Evolutionary conservation across 2,797 vertebrate species (phyloP), one percentile per base, ranked within the genome.

Genomic region (Alosa sapidissima): DNA sequence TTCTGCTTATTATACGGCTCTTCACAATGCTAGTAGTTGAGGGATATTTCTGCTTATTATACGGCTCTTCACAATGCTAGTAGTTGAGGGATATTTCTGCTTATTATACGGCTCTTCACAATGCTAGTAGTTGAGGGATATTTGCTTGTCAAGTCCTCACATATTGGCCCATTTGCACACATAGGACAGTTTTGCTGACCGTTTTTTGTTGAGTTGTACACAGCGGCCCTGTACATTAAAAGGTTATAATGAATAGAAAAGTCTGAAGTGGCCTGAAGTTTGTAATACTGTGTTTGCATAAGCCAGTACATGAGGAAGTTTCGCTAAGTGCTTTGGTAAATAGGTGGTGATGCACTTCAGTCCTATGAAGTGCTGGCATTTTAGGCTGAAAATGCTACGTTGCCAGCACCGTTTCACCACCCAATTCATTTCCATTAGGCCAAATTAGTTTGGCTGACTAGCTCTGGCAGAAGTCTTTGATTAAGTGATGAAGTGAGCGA

Each of bases 391-490:
- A 81, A 60, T 45, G 81, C 84, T 81, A 84, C 86, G 81, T 85
- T 88, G 84, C 84, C 87, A 65, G n/a, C 81, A 81, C 87, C 83
- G 87, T 82, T 87, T 86, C 83, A 87, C 68, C 78, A 75, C 87
- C 85, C 83, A 86, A 89, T 89, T 89, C 68, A 85, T 88, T 87
- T 89, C 54, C 87, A 88, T 90, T 87, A 85, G 87, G 49, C 85
- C 19, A 51, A 87, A 86, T 85, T 85, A 84, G 49, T 82, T 83
- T 86, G 86, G 85, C 84, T 82, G 84, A 81, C 78, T 83, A 62
- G 89, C 84, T 72, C 41, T 81, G 75, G 55, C 85, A 86, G 89
- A 81, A 81, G 62, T 85, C 81, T 83, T 81, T 83, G 88, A 88
- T 86, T 85, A 88, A 87, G 86, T 81, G 84, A 85, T 88, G 86